Base-by-base conservation (phyloP, 2,113 vertebrate genomes). In the Toxotes jaculatrix region DNA sequence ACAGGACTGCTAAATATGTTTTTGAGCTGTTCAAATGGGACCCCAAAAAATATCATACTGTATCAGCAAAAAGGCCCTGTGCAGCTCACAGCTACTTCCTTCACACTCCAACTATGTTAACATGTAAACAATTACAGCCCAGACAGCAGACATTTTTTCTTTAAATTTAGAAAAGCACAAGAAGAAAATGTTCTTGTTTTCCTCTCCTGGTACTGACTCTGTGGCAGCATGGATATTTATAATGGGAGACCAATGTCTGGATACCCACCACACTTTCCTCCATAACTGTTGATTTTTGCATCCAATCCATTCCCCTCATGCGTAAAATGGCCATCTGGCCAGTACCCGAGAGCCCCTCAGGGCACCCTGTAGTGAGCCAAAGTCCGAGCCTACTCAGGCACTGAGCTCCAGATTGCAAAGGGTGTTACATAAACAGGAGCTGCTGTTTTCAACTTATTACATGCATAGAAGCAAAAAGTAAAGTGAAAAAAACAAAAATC, bases 181-280 rank as follows among this genome's bases (percentile, higher is more conserved):
- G 81, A 90, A 89, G 84, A 92, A 89, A 92, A 92, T 91, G 90
- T 93, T 90, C 85, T 84, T 92, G 87, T 90, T 92, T 91, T 91
- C 67, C 68, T 27, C 56, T 75, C 43, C 47, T 71, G 13, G 67
- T 67, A 53, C 86, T 83, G 74, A 74, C 66, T 91, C 80, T 91
- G 85, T 85, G 92, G 91, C 75, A 65, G 62, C 74, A 16, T 57
- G 88, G 80, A 82, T 94, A 93, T 94, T 94, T 95, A 92, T 94
- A 93, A 92, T 90, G 57, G 65, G 62, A 89, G 88, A 86, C 85
- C 83, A 75, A 73, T 60, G 87, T 90, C 90, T 93, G 91, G 79
- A 79, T 88, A 66, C 59, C 62, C 79, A 82, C 87, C 87, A 79
- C 89, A 79, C 68, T 88, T 93, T 91, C 63, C 78, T 88, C 74